A percentile compares a stretch with the other conserved stretches of the same genome.
Evolutionary conservation across 2,888 invertebrate species (phyloP).

Genomic region (Aromia moschata): DNA sequence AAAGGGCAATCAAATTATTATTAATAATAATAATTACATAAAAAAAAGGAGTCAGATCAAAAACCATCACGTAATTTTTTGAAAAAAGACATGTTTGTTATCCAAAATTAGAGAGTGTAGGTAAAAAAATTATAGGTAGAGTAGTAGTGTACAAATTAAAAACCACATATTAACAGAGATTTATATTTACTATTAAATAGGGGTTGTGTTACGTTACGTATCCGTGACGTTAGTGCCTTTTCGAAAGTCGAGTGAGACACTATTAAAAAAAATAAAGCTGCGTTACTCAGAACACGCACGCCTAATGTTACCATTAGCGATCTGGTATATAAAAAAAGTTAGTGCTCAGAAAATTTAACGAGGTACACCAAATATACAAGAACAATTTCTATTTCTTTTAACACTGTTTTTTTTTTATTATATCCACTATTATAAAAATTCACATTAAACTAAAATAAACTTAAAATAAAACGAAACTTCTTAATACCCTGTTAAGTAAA

Average conservation of each 20-base stretch:
- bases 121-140: conserved; percentile 47
- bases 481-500: too few relatives aligned
- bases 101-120: conserved; percentile 39
- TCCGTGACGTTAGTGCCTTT: conserved; percentile 64
- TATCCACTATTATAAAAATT: too few relatives aligned
- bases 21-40: conserved; percentile 39
- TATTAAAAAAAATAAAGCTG: conserved; percentile 43
- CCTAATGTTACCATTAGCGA: conserved; percentile 50
- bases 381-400: too few relatives aligned
- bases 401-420: too few relatives aligned
- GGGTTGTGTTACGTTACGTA: conserved; percentile 61
- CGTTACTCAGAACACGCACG: conserved; percentile 36
- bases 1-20: conserved; percentile 58
- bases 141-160: conserved; percentile 57
- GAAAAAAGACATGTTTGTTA: conserved; percentile 38
- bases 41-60: conserved; percentile 56
- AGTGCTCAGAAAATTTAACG: conserved; percentile 36
- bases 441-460: too few relatives aligned
- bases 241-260: conserved; percentile 64
- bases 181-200: conserved; percentile 62
- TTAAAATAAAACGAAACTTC: too few relatives aligned
- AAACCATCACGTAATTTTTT: conserved; percentile 39
- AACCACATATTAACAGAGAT: conserved; percentile 62
- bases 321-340: conserved; percentile 49
- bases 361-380: conserved; percentile 25